Evolutionary conservation across 2,113 vertebrate genomes (phyloP), one percentile per base, ranked within the genome.

Genomic region (Turdus rufiventris): DNA sequence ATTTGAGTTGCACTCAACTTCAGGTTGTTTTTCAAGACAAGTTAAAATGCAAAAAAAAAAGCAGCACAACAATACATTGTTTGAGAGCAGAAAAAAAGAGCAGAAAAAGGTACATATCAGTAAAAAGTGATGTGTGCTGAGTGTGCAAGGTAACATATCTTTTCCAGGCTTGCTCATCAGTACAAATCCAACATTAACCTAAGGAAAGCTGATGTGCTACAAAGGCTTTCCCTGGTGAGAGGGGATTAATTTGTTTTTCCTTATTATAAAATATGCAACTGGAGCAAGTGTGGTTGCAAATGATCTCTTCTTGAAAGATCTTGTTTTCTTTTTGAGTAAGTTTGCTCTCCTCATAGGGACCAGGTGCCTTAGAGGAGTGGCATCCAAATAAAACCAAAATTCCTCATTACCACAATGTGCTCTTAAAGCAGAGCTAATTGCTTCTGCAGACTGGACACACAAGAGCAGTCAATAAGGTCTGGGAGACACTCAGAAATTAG

Each of bases 51-150:
- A n/a, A 54, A 57, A 65, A 50, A 50, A 28, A 28, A 50, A 24
- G 20, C 34, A 78, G 15, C 53, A 63, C 9, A 34, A 45, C 24
- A 88, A 51, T 25, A 68, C 10, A 26, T 25, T 80, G 28, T 50
- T 72, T 43, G 23, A 81, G 34, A 74, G 87, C 48, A 78, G 31
- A 15, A 50, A 23, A 26, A 50, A 65, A 23, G 9, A 19, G 7
- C 0, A 26, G 3, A 1, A 8, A 29, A 66, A 20, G n/a, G 18
- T 33, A 38, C 8, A 68, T 34, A n/a, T 1, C 12, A 47, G 40
- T 75, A 42, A 63, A 79, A 85, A 45, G 9, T n/a, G 28, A 65
- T 48, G 4, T 12, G 16, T 84, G 25, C 20, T 80, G 60, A 42
- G 34, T 45, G 21, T 71, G 29, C 26, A 54, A 74, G 53, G 15